Evolutionary conservation across 1,140 invertebrate genomes (phyloP), one percentile per base, ranked within the genome.

Genomic region (Drosophila nigrodunni): DNA sequence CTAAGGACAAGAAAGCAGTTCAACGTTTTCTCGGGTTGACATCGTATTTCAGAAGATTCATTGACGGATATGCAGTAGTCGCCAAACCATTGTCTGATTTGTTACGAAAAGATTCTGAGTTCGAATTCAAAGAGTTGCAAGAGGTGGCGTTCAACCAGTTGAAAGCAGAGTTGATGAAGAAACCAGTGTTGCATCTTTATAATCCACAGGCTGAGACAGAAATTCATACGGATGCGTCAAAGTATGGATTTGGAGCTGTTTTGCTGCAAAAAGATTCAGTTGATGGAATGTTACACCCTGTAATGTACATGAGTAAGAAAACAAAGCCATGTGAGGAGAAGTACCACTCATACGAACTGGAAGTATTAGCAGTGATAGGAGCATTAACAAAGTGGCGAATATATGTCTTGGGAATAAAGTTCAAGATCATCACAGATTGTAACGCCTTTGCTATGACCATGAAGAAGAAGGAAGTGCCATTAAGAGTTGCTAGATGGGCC

Each of bases 291-390:
- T 52, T 34, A 10, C 50, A 52, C 11, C 50, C 50, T 34, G 50
- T 52, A 13, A 6, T n/a, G 7, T 37, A 37, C 35, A 37, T 37
- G 35, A 37, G 35, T 37, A 6, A 8, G 6, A 37, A 37, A 37
- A 37, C 35, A 8, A 37, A 6, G 35, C 50, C 50, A 25, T 30
- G 21, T 52, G 70, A 91, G 64, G 43, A 65, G 30, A 78, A 74
- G 21, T 91, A 87, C 54, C 77, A 80, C 55, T 83, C 74, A 8
- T 87, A 78, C 61, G 79, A 91, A 46, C 35, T 82, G 1, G 83
- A 92, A 66, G 74, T 68, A 11, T 37, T 92, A 18, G 89, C 78
- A 11, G 65, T 78, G 15, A 61, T 71, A 43, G 57, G 15, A 39
- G 66, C 67, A 3, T 43, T 74, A 8, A 75, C 65, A 30, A 71